Conservation (phyloP, 2,113 vertebrate species). For the Chlamydotis undulata region DNA sequence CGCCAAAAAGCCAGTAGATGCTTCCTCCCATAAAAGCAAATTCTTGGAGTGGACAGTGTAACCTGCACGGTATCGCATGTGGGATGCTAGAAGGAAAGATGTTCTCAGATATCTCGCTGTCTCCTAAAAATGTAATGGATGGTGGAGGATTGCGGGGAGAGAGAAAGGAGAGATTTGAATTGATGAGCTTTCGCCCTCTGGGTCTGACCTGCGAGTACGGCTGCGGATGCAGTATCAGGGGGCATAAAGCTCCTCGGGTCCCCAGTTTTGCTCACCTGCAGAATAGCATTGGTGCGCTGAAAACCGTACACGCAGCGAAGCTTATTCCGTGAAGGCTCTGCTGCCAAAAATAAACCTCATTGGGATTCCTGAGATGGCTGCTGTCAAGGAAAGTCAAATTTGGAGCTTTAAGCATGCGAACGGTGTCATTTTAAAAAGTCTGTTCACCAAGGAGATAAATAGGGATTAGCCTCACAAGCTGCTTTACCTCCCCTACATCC, state of each 20-base stretch:
- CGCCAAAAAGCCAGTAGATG: neutral
- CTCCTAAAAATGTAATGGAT: neutral
- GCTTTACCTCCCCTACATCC: neutral
- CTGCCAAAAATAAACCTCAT: conserved; percentile 58
- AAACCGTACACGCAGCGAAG: neutral
- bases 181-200: neutral
- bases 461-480: conserved; percentile 42
- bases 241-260: neutral
- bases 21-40: neutral
- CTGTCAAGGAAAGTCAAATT: conserved; percentile 64
- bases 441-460: conserved; percentile 52
- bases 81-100: neutral
- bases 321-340: neutral
- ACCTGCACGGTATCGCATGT: accelerated
- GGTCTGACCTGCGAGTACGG: neutral
- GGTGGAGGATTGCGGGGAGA: neutral
- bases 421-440: conserved; percentile 56
- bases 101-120: neutral
- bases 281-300: neutral
- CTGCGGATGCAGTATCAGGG: neutral
- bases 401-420: conserved; percentile 47
- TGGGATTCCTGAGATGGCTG: conserved; percentile 58
- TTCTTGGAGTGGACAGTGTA: neutral
- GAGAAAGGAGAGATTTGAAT: neutral
- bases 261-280: neutral